A percentile compares a stretch with the other conserved stretches of the same genome.
Conservation (phyloP, 2,888 invertebrate species). For the Sussaba pulchella region DNA sequence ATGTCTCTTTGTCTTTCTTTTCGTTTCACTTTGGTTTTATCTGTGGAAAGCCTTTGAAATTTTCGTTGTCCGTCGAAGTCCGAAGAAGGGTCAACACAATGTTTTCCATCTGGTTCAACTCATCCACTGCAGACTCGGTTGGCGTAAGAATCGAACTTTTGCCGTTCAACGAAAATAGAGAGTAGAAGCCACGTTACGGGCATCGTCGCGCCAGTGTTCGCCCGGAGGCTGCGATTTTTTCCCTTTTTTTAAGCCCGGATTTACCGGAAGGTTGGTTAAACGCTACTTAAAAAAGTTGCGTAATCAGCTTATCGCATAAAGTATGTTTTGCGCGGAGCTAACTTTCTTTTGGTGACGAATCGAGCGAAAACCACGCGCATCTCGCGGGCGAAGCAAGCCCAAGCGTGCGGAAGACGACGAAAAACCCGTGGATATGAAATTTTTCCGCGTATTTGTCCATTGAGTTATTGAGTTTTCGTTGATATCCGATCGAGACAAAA, state of each 20-base stretch:
- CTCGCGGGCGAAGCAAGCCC: slow-evolving; percentile 36
- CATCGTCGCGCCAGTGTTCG: slow-evolving; percentile 14
- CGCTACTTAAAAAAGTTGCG: slow-evolving; percentile 71
- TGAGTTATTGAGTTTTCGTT: slow-evolving; percentile 53
- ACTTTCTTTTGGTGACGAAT: slow-evolving; percentile 44
- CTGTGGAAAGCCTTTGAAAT: slow-evolving; percentile 14
- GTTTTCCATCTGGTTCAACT: slow-evolving; percentile 33
- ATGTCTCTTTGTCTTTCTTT: neutral
- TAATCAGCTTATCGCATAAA: slow-evolving; percentile 73
- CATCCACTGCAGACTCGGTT: neutral
- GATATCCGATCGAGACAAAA: neutral
- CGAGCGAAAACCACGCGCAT: slow-evolving; percentile 32
- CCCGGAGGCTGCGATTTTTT: slow-evolving; percentile 25
- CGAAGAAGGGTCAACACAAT: slow-evolving; percentile 22
- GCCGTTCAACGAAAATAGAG: slow-evolving; percentile 48
- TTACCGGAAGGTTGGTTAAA: slow-evolving; percentile 66
- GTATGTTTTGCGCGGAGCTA: slow-evolving; percentile 55
- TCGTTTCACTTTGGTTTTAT: too few species aligned
- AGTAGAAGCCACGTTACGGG: neutral
- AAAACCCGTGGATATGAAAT: slow-evolving; percentile 30
- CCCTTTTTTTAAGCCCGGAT: slow-evolving; percentile 61
- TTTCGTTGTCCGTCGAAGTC: neutral
- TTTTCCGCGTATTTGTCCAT: slow-evolving; percentile 50
- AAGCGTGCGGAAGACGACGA: slow-evolving; percentile 9
- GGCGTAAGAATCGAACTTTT: slow-evolving; percentile 47